Conservation (phyloP, 2,797 vertebrate species). For the Sparus aurata region DNA sequence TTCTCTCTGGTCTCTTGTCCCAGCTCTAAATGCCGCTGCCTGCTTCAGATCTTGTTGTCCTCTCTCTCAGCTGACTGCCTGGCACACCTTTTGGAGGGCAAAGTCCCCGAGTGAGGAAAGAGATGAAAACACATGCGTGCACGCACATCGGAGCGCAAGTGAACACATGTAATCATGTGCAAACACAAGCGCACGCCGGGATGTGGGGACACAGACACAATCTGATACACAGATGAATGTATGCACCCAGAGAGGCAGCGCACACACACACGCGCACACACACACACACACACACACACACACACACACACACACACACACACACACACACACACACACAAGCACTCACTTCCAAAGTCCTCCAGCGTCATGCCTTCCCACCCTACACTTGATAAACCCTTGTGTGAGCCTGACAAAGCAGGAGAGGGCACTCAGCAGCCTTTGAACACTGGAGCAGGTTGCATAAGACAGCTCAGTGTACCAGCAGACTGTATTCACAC, state of each 20-base stretch:
- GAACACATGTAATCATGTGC: conserved; percentile 59
- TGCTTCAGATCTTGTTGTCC: conserved; percentile 68
- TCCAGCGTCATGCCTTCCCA: conserved; percentile 67
- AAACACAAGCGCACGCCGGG: conserved; percentile 43
- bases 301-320: too few relatives aligned
- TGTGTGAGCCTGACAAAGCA: conserved; percentile 78
- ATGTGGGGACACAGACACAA: conserved; percentile 30
- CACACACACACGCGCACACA: conserved; percentile 40
- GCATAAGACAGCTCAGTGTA: conserved; percentile 64
- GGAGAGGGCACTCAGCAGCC: conserved; percentile 79
- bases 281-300: conserved; percentile 37
- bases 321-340: conserved; percentile 21
- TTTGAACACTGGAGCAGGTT: conserved; percentile 76
- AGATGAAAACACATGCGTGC: conserved; percentile 52
- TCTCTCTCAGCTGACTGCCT: conserved; percentile 81
- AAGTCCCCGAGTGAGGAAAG: conserved; percentile 72
- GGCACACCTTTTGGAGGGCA: conserved; percentile 79
- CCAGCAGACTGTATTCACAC: conserved; percentile 48
- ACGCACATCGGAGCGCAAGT: conserved; percentile 25
- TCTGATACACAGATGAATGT: conserved; percentile 7
- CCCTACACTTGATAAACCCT: conserved; percentile 75
- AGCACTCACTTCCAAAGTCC: conserved; percentile 65
- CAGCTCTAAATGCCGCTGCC: conserved; percentile 50
- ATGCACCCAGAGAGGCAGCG: conserved; percentile 21
- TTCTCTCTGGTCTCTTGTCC: conserved; percentile 58